A percentile compares a stretch with the other conserved stretches of the same genome.
Conservation (phyloP, 2,113 vertebrate species). For the Tinamus guttatus region DNA sequence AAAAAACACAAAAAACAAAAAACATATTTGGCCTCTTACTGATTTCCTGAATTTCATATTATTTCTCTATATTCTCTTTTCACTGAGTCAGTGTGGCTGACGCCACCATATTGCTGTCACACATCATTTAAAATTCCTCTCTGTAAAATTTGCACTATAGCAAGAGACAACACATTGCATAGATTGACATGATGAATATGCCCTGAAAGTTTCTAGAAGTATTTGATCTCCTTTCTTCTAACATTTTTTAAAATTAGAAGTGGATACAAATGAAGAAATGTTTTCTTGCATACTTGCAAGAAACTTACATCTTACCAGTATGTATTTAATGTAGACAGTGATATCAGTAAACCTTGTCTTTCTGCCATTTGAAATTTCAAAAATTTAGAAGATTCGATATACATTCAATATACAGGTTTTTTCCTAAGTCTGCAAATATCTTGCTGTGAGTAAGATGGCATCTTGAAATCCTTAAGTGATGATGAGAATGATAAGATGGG, state of each 20-base stretch:
- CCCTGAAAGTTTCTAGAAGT: constrained; percentile 57
- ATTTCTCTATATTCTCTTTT: constrained; percentile 24
- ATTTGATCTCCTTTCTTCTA: constrained; percentile 49
- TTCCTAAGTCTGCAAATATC: neutral
- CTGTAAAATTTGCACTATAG: constrained; percentile 64
- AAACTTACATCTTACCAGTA: neutral
- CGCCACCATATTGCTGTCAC: neutral
- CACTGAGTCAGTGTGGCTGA: neutral
- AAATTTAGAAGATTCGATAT: constrained; percentile 7
- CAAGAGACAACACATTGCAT: constrained; percentile 60
- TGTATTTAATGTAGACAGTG: constrained; percentile 3
- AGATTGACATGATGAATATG: constrained; percentile 61
- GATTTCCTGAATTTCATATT: neutral
- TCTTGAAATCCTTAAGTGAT: constrained; percentile 29
- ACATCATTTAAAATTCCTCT: constrained; percentile 52
- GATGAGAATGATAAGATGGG: neutral
- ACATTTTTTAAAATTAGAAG: constrained; percentile 61
- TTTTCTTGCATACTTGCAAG: neutral
- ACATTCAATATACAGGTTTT: constrained; percentile 24
- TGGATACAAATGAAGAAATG: constrained; percentile 50
- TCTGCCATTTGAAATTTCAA: constrained; percentile 2
- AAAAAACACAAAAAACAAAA: neutral
- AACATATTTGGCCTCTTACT: neutral
- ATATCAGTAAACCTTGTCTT: neutral
- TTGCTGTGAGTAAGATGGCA: constrained; percentile 36